These are phyloP conservation scores for Riptortus pedestris DNA, from an alignment of 1,140 invertebrate genomes.

Conservation along the genomic window DNA sequence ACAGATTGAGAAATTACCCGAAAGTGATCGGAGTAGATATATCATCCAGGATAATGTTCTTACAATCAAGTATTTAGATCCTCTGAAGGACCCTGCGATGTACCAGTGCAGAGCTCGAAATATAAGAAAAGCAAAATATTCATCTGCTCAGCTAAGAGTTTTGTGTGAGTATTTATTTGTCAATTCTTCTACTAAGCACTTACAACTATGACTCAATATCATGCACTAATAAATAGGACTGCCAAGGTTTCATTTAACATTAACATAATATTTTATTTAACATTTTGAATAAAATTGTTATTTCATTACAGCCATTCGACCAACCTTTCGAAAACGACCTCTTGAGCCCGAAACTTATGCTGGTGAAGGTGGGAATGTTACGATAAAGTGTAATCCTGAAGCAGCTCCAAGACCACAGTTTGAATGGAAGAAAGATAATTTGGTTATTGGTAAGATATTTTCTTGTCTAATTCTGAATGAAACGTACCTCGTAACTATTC, in stretches of 20 bases:
- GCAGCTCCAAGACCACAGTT: conserved; percentile 83
- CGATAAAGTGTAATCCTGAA: conserved; percentile 85
- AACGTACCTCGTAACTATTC: neutral
- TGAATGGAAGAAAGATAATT: conserved; percentile 84
- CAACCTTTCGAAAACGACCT: conserved; percentile 82
- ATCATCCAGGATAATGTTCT: conserved; percentile 77
- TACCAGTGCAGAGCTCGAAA: conserved; percentile 89
- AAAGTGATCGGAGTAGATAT: conserved; percentile 62
- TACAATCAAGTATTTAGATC: conserved; percentile 65
- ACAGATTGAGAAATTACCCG: conserved; percentile 47
- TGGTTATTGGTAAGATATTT: conserved; percentile 56
- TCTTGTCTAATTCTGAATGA: no score
- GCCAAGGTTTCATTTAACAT: neutral
- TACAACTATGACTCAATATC: no score
- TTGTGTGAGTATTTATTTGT: conserved; percentile 44
- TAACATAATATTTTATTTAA: conserved; percentile 27
- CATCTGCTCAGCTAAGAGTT: conserved; percentile 80
- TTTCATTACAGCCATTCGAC: conserved; percentile 56
- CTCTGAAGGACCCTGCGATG: conserved; percentile 81
- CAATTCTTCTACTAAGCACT: no score
- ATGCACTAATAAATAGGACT: neutral
- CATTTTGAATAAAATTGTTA: no score
- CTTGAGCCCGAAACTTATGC: conserved; percentile 80
- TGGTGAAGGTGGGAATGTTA: conserved; percentile 81
- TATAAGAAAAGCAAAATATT: conserved; percentile 73